A percentile compares a stretch with the other conserved stretches of the same genome.
Conservation (phyloP, 1,140 invertebrate genomes). For the Trichomalopsis sarcophagae region DNA sequence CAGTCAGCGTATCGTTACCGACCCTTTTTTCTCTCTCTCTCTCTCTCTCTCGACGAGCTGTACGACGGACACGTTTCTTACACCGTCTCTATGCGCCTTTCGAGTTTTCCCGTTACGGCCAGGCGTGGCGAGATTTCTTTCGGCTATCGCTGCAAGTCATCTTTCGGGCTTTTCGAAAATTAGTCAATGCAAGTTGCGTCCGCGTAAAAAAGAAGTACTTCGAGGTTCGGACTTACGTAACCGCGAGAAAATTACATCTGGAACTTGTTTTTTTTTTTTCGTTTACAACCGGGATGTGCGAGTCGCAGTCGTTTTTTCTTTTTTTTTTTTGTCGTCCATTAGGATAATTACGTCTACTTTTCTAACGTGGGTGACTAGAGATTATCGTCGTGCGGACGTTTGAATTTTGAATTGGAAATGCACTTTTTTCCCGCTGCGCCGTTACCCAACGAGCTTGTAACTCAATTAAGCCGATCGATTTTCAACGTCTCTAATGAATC, state of each 20-base stretch:
- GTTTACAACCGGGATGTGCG: background rate
- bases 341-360: background rate
- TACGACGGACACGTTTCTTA: background rate
- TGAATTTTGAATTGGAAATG: too few species aligned
- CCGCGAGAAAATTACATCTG: background rate
- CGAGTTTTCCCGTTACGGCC: conserved; percentile 1
- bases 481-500: too few species aligned
- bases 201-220: background rate
- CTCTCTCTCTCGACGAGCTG: too few species aligned
- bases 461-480: too few species aligned
- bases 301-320: background rate
- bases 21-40: too few species aligned
- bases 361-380: too few species aligned
- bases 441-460: too few species aligned
- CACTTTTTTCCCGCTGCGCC: too few species aligned
- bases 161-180: conserved; percentile 28
- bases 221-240: background rate
- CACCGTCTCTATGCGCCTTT: background rate
- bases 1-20: too few species aligned
- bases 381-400: too few species aligned
- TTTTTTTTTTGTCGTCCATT: background rate
- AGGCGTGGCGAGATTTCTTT: background rate
- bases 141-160: conserved; percentile 13
- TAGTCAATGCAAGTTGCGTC: background rate
- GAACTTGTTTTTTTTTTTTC: background rate